These are phyloP conservation scores for Pachycephala philippinensis DNA, from an alignment of 2,113 vertebrate genomes.

Conservation along the genomic window DNA sequence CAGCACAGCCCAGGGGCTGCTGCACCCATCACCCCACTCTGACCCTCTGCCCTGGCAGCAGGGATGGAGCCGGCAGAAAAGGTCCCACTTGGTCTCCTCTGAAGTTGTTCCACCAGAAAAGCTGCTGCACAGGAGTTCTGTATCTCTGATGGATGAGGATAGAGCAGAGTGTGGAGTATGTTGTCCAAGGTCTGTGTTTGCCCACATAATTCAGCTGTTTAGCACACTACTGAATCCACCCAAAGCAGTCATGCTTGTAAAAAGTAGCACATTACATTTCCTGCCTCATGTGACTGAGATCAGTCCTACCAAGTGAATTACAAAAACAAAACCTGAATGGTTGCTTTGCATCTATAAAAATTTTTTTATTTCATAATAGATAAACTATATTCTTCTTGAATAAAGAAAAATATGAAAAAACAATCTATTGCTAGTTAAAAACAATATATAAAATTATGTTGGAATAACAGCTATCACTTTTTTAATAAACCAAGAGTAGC, in stretches of 20 bases:
- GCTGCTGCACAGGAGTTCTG: not conserved
- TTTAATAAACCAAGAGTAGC: not conserved
- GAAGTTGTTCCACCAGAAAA: not conserved
- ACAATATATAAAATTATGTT: not conserved
- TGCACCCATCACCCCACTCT: fast-evolving
- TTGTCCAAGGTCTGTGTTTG: not conserved
- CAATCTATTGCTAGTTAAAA: not conserved
- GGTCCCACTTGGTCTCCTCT: not conserved
- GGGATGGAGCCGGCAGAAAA: not conserved
- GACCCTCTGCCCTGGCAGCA: not conserved
- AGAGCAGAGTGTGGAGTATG: fast-evolving
- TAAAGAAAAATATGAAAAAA: not conserved
- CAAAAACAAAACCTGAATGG: not conserved
- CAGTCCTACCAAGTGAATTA: not conserved
- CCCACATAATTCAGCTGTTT: not conserved
- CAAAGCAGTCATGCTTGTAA: not conserved
- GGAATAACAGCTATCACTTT: not conserved
- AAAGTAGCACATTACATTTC: not conserved
- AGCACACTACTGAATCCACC: not conserved
- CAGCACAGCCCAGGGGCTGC: not conserved
- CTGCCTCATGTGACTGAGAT: not conserved
- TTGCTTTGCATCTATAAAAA: not conserved
- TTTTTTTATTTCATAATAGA: not conserved
- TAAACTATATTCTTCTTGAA: not conserved
- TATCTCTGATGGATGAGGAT: not conserved